Evolutionary conservation across 2,888 invertebrate species (phyloP).

Genomic region (Cylloceria caligata): DNA sequence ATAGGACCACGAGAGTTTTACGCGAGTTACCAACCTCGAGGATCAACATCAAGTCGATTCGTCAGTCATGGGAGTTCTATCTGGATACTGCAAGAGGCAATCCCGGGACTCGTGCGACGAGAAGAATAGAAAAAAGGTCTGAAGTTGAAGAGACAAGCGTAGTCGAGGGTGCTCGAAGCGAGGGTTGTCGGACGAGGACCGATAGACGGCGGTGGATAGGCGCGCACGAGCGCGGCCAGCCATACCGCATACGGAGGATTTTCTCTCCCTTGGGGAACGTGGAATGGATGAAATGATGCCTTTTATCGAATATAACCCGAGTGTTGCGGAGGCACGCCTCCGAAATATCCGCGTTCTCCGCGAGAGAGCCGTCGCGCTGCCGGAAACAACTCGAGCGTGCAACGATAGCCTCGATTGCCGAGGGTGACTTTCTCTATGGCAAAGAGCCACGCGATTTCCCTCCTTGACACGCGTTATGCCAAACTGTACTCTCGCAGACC

Average conservation of each 20-base stretch:
- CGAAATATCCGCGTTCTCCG: slow-evolving; percentile 65
- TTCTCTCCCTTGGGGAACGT: slow-evolving; percentile 68
- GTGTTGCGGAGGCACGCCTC: slow-evolving; percentile 73
- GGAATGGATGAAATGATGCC: slow-evolving; percentile 70
- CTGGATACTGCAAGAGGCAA: slow-evolving; percentile 37
- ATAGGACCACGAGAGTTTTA: slow-evolving; percentile 33
- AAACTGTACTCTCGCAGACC: background rate
- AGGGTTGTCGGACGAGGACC: slow-evolving; percentile 39
- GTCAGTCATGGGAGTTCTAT: slow-evolving; percentile 38
- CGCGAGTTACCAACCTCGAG: slow-evolving; percentile 52
- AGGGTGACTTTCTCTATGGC: slow-evolving; percentile 65
- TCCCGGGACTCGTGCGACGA: slow-evolving; percentile 44
- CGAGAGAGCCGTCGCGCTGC: slow-evolving; percentile 44
- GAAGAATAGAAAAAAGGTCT: slow-evolving; percentile 35
- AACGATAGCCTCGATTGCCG: slow-evolving; percentile 67
- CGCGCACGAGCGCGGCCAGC: slow-evolving; percentile 45
- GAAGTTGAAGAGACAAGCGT: slow-evolving; percentile 35
- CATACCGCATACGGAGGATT: slow-evolving; percentile 64
- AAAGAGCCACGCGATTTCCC: slow-evolving; percentile 67
- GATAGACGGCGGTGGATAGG: slow-evolving; percentile 27
- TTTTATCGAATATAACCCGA: slow-evolving; percentile 76
- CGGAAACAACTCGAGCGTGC: slow-evolving; percentile 67
- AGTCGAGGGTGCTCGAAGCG: slow-evolving; percentile 35
- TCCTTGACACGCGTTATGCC: slow-evolving; percentile 57
- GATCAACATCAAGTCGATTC: slow-evolving; percentile 60